These are phyloP conservation scores for Ellobium chinense DNA, from an alignment of 2,888 invertebrate genomes.

Conservation along the genomic window DNA sequence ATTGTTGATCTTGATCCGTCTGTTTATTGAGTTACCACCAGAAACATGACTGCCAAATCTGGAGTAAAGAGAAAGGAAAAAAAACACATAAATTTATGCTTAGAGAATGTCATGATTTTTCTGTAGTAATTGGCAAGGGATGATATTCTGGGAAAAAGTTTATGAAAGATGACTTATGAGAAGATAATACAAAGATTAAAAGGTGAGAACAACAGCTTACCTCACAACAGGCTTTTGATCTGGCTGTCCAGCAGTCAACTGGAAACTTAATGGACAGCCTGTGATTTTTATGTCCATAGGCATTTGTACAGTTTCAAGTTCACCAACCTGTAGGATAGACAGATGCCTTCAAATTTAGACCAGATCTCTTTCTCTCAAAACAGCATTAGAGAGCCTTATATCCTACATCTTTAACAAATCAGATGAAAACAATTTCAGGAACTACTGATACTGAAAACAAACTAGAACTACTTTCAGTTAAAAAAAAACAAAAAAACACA, in stretches of 20 bases:
- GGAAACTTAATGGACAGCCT: conserved; percentile 77
- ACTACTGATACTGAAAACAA: no score
- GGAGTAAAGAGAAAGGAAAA: neutral
- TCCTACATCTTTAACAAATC: neutral
- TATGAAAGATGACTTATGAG: no score
- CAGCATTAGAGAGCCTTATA: neutral
- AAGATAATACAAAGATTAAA: no score
- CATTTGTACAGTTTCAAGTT: conserved; percentile 59
- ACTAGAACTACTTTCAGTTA: no score
- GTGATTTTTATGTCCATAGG: conserved; percentile 69
- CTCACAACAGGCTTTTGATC: conserved; percentile 65
- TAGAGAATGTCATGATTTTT: no score
- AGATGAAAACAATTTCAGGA: neutral
- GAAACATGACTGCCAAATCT: conserved; percentile 76
- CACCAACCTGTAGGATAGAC: conserved; percentile 63
- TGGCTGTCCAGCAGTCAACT: conserved; percentile 74
- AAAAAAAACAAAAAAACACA: no score
- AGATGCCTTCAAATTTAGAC: neutral
- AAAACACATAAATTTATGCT: neutral
- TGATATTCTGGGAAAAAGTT: no score
- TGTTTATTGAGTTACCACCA: conserved; percentile 64
- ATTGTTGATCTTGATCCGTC: conserved; percentile 75
- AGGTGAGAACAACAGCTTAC: no score
- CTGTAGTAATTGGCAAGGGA: no score
- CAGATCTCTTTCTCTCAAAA: neutral